phyloP scores from a whole-genome alignment of 1,140 invertebrate species.

The Portunus trituberculatus region DNA sequence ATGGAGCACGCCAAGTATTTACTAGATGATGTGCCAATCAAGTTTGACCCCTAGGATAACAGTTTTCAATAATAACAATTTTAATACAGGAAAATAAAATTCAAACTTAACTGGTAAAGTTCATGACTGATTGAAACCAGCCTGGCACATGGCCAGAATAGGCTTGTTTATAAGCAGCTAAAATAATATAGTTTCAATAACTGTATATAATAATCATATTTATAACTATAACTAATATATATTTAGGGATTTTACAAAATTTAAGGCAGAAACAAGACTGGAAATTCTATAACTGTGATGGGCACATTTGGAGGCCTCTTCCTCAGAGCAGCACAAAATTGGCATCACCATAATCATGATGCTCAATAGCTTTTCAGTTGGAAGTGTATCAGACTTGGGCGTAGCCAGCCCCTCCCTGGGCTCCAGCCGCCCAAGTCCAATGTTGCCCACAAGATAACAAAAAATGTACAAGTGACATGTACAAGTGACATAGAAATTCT shows the following conservation, averaged over 20 bases:
- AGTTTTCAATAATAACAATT: slow-evolving; percentile 54
- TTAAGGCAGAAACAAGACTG: slow-evolving; percentile 57
- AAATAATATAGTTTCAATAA: slow-evolving; percentile 62
- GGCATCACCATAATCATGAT: slow-evolving; percentile 72
- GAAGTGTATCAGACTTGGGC: slow-evolving; percentile 66
- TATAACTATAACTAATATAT: slow-evolving; percentile 68
- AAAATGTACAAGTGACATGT: slow-evolving; percentile 39
- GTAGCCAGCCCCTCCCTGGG: slow-evolving; percentile 10
- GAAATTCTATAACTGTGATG: slow-evolving; percentile 43
- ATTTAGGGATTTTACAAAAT: slow-evolving; percentile 56
- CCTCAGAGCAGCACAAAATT: slow-evolving; percentile 63
- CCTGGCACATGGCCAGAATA: slow-evolving; percentile 57
- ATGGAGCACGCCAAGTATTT: slow-evolving; percentile 59
- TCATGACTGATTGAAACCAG: slow-evolving; percentile 60
- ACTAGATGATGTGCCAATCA: slow-evolving; percentile 70
- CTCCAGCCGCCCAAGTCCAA: slow-evolving; percentile 62
- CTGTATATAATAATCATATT: slow-evolving; percentile 62
- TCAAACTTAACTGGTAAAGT: slow-evolving; percentile 66
- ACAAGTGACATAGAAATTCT: slow-evolving; percentile 75
- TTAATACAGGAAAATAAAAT: slow-evolving; percentile 63
- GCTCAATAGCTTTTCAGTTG: slow-evolving; percentile 40
- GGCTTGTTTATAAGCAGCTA: slow-evolving; percentile 54
- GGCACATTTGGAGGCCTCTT: slow-evolving; percentile 50
- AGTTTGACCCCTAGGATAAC: slow-evolving; percentile 57
- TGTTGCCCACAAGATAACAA: slow-evolving; percentile 60